phyloP scores from a whole-genome alignment of 1,140 invertebrate genomes.

The Tigriopus japonicus region DNA sequence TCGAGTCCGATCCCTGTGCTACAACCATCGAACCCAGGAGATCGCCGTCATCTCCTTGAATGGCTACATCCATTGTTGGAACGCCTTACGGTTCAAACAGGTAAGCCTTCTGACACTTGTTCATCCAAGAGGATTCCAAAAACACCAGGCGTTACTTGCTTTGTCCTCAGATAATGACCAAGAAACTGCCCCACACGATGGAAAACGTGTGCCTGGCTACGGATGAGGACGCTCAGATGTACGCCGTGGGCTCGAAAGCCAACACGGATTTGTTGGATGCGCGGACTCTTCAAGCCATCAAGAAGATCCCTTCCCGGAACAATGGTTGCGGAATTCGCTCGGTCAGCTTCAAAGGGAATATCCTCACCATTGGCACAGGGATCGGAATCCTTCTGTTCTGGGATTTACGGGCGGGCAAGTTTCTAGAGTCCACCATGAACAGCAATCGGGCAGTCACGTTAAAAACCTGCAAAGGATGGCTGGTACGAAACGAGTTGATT shows the following conservation, averaged over 20 bases:
- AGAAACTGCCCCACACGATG: conserved; percentile 64
- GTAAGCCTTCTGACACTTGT: no score
- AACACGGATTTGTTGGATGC: conserved; percentile 75
- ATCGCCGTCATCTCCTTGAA: conserved; percentile 79
- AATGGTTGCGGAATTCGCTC: conserved; percentile 45
- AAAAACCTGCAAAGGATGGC: conserved; percentile 66
- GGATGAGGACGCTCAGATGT: conserved; percentile 52
- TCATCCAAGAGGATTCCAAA: no score
- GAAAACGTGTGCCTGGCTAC: conserved; percentile 83
- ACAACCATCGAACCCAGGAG: conserved; percentile 64
- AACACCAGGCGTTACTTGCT: no score
- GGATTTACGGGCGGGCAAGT: conserved; percentile 71
- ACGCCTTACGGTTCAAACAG: conserved; percentile 60
- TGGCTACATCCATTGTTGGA: conserved; percentile 75
- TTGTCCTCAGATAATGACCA: conserved; percentile 45
- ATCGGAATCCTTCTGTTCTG: conserved; percentile 81
- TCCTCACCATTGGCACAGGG: conserved; percentile 81
- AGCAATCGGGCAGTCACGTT: conserved; percentile 67
- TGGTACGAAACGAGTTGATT: conserved; percentile 37
- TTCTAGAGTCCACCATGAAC: conserved; percentile 72
- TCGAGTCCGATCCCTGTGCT: conserved; percentile 41
- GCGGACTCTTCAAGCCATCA: conserved; percentile 41
- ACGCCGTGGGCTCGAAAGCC: conserved; percentile 80
- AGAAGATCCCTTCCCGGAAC: conserved; percentile 7
- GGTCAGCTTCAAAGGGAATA: conserved; percentile 65